phyloP scores from a whole-genome alignment of 2,797 vertebrate genomes.

The Paguma larvata region DNA sequence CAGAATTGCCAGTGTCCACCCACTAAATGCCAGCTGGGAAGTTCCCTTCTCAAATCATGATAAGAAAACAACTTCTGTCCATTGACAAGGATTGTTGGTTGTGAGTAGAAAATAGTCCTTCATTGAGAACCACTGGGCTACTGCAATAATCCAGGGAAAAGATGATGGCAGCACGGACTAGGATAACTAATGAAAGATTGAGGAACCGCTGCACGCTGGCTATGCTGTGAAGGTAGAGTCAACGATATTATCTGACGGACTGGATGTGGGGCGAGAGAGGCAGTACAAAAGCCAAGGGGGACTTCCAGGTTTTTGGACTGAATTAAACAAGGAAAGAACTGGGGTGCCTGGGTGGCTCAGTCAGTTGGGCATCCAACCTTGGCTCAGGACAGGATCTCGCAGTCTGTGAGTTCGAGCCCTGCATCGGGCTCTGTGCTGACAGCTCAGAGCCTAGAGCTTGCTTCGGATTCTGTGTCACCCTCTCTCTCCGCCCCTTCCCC shows the following conservation, averaged over 20 bases:
- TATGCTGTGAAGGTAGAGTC: not conserved
- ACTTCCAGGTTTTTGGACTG: not conserved
- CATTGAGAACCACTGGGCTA: not conserved
- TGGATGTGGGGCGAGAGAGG: not conserved
- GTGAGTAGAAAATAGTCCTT: not conserved
- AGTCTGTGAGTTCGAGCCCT: no score
- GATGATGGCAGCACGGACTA: not conserved
- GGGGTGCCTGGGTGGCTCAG: no score
- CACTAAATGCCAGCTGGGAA: not conserved
- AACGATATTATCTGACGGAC: not conserved
- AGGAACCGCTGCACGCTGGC: not conserved
- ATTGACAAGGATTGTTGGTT: not conserved
- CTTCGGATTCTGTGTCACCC: no score
- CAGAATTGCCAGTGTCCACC: not conserved
- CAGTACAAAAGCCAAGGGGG: not conserved
- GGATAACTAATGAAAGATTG: not conserved
- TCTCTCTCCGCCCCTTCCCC: no score
- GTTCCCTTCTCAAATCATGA: not conserved
- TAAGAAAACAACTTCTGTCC: not conserved
- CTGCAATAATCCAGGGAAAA: not conserved
- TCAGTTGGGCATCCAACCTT: no score
- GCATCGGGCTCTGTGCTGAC: no score
- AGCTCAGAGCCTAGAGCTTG: no score
- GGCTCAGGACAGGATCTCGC: no score
- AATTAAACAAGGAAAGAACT: not conserved